These are phyloP conservation scores for Poeciliopsis occidentalis DNA, from an alignment of 2,113 vertebrate species.

Conservation along the genomic window DNA sequence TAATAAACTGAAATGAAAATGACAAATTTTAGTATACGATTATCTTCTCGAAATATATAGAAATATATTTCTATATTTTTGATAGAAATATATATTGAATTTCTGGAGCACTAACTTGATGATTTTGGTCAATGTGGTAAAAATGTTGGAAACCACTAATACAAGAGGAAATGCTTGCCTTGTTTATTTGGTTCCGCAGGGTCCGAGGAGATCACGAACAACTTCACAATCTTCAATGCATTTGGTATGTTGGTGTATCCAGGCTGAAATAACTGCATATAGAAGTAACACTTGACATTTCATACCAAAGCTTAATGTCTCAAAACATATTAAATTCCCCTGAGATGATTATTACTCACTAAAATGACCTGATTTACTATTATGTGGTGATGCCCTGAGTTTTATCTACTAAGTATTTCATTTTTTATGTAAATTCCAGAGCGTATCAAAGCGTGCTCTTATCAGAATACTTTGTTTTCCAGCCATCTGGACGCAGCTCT, in stretches of 20 bases:
- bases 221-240: slow-evolving; percentile 85
- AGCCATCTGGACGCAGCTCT: slow-evolving; percentile 81
- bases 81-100: too few relatives aligned
- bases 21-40: too few relatives aligned
- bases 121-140: too few relatives aligned
- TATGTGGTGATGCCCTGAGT: not conserved
- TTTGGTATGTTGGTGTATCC: slow-evolving; percentile 69
- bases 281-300: not conserved
- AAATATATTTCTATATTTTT: too few relatives aligned
- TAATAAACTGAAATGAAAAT: too few relatives aligned
- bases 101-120: too few relatives aligned
- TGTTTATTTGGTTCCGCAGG: slow-evolving; percentile 65
- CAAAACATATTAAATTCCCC: too few relatives aligned
- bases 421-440: not conserved
- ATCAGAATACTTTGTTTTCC: slow-evolving; percentile 4
- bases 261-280: not conserved
- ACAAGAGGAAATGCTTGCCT: not conserved
- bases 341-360: too few relatives aligned
- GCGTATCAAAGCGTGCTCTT: not conserved
- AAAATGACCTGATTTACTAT: too few relatives aligned
- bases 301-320: not conserved
- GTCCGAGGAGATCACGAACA: slow-evolving; percentile 79
- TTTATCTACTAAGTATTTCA: not conserved
- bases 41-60: too few relatives aligned
- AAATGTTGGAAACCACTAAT: too few relatives aligned